Evolutionary conservation across 2,888 invertebrate species (phyloP), one percentile per base, ranked within the genome.

Genomic region (Oxyteleia sp.): DNA sequence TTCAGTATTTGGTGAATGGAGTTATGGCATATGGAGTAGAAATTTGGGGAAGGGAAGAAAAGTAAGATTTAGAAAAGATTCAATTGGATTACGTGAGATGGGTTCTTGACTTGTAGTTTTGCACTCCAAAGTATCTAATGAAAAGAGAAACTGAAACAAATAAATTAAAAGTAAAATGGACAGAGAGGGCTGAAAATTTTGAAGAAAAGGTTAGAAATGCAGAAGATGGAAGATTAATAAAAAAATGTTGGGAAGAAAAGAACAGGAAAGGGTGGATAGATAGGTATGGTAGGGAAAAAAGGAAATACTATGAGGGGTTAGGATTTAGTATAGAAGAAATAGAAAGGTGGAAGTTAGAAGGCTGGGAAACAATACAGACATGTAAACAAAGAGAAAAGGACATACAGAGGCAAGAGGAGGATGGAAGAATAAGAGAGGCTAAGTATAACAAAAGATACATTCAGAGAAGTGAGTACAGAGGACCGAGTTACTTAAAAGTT

Each of bases 11-110:
- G 49, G 51, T 74, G 16, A 43, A 8, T 1, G 47, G 80, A 10
- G 47, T 66, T 4, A 47, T 81, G 63, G 4, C 11, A 3, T 41
- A 41, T 41, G 13, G 41, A 15, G 41, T 15, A 13, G 41, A 41
- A 41, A 41, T 41, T 2, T 82, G 63, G 69, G 59, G 64, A 0
- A 66, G 69, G 64, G 13, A 38, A 38, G 68, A 68, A 23, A 35
- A 1, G 4, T 13, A 55, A 15, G 38, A 49, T 4, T 26, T 74
- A 7, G 51, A 82, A 41, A 75, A 51, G 26, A 18, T 82, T 20
- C 55, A 64, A 11, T 4, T 41, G 16, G 32, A 71, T 13, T 66
- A 72, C 49, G 0, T 47, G 41, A 15, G 13, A n/a, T n/a, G n/a
- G n/a, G n/a, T n/a, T n/a, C n/a, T n/a, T n/a, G n/a, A n/a, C n/a